These are phyloP conservation scores for Hormiphora californensis DNA, from an alignment of 37 sponge, comb jelly and placozoan genomes.

Conservation along the genomic window DNA sequence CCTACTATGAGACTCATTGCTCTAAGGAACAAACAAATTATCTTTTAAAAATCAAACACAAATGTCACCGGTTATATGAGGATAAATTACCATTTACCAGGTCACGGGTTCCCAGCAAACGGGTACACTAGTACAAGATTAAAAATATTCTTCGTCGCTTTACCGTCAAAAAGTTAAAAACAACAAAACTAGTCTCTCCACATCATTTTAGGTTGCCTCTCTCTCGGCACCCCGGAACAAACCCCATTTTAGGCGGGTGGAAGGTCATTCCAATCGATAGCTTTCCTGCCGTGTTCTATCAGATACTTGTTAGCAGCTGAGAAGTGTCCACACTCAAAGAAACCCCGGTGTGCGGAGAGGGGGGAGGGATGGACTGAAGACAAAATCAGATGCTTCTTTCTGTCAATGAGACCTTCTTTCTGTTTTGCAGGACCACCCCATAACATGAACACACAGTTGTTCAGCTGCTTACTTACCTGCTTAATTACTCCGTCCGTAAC, in stretches of 20 bases:
- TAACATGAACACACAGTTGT: conserved; percentile 77
- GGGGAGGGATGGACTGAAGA: conserved; percentile 89
- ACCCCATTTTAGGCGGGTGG: conserved; percentile 19
- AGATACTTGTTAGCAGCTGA: conserved; percentile 76
- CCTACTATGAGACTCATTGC: too few species aligned
- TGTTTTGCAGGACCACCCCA: conserved; percentile 95
- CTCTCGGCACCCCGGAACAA: too few species aligned
- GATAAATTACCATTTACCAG: too few species aligned
- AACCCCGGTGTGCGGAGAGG: conserved; percentile 83
- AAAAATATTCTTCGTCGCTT: too few species aligned
- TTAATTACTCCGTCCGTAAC: conserved; percentile 92
- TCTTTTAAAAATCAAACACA: too few species aligned
- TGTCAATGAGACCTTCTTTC: conserved; percentile 64
- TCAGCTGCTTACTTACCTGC: conserved; percentile 68
- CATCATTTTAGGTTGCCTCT: too few species aligned
- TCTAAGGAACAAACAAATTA: too few species aligned
- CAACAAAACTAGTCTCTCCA: too few species aligned
- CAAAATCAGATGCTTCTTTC: conserved; percentile 76
- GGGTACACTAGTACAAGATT: too few species aligned
- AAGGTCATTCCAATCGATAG: conserved; percentile 76
- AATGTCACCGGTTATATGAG: too few species aligned
- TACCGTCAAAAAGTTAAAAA: too few species aligned
- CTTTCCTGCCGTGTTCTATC: conserved; percentile 58
- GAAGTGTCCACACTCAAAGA: conserved; percentile 94
- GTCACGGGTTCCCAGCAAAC: too few species aligned